phyloP scores from a whole-genome alignment of 2,888 invertebrate genomes.

The Heliconius hortense region DNA sequence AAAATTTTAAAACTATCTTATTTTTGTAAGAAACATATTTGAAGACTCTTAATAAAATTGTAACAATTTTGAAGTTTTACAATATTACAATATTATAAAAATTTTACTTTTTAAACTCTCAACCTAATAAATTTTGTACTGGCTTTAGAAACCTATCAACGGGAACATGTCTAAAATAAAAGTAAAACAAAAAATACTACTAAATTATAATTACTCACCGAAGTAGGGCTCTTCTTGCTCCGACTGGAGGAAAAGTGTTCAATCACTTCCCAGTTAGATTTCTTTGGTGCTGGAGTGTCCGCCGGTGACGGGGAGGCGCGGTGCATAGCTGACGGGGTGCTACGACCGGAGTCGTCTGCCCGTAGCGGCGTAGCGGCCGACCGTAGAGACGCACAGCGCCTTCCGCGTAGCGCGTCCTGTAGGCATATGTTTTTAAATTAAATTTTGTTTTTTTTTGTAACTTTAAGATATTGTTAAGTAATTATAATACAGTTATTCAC shows the following conservation, averaged over 20 bases:
- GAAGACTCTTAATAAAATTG: too few species aligned
- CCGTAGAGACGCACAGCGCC: constrained; percentile 82
- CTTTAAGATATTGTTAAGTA: background rate
- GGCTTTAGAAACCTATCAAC: too few species aligned
- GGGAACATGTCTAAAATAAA: too few species aligned
- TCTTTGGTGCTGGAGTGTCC: constrained; percentile 82
- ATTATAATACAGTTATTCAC: background rate
- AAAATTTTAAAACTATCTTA: too few species aligned
- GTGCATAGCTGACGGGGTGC: constrained; percentile 66
- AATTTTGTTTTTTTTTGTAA: background rate
- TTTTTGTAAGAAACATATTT: too few species aligned
- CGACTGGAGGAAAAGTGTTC: constrained; percentile 89
- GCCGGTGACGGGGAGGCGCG: constrained; percentile 81
- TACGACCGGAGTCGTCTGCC: constrained; percentile 68
- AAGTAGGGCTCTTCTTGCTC: constrained; percentile 78
- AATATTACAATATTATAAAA: too few species aligned
- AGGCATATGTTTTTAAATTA: constrained; percentile 37
- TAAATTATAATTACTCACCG: constrained; percentile 56
- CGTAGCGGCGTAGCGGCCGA: constrained; percentile 67
- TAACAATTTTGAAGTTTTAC: too few species aligned
- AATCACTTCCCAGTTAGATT: constrained; percentile 95
- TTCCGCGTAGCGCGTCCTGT: constrained; percentile 84
- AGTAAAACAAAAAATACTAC: too few species aligned
- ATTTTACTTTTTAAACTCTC: too few species aligned
- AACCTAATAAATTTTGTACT: too few species aligned